Evolutionary conservation across 2,888 invertebrate species (phyloP).

Genomic region (Sericinus montela): DNA sequence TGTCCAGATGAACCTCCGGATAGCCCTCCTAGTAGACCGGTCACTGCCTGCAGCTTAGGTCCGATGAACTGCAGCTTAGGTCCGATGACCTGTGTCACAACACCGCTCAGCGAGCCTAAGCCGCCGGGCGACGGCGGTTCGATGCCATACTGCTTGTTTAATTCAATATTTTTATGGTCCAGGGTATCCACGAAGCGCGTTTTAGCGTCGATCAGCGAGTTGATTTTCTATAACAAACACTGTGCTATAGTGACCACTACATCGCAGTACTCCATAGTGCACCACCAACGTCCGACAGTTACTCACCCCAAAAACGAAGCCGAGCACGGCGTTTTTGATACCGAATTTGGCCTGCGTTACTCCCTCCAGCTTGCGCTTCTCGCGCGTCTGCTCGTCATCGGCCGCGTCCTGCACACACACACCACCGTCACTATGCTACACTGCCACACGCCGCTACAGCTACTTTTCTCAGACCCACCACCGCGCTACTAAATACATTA

Average conservation of each 20-base stretch:
- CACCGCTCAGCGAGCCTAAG: conserved; percentile 79
- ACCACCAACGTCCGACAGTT: neutral
- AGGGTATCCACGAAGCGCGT: conserved; percentile 84
- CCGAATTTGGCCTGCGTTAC: conserved; percentile 82
- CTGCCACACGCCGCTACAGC: conserved; percentile 26
- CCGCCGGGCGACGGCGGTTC: conserved; percentile 82
- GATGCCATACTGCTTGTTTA: conserved; percentile 87
- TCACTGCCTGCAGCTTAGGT: conserved; percentile 80
- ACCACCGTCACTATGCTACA: conserved; percentile 32
- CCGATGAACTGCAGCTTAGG: conserved; percentile 85
- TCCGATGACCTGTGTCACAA: conserved; percentile 84
- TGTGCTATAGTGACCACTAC: neutral
- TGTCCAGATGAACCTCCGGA: conserved; percentile 80
- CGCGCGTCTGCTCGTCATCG: conserved; percentile 76
- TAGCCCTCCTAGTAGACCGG: conserved; percentile 76
- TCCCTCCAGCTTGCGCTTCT: conserved; percentile 87
- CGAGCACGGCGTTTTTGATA: conserved; percentile 88
- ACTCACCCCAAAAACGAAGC: conserved; percentile 91
- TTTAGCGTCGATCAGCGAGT: conserved; percentile 89
- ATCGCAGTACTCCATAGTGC: too few species aligned
- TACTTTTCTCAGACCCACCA: conserved; percentile 20
- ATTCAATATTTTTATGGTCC: conserved; percentile 85
- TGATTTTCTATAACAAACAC: conserved; percentile 84
- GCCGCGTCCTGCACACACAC: conserved; percentile 60
- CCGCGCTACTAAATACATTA: neutral